Percentiles rank a stretch among this genome's conserved stretches.
Evolutionary conservation across 2,113 vertebrate genomes (phyloP).

Genomic region (Dolichotis patagonum): DNA sequence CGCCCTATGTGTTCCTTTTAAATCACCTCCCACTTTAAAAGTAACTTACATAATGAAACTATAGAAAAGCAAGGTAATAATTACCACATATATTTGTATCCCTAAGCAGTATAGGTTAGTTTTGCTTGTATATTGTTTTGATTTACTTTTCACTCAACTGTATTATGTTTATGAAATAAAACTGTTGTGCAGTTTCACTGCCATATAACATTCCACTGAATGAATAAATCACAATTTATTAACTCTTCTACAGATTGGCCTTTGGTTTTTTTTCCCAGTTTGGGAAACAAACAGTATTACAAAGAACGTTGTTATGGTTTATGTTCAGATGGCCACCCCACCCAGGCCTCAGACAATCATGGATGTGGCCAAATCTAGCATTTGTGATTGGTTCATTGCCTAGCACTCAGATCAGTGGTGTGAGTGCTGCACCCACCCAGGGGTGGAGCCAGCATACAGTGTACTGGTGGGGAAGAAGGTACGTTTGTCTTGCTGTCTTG

Average conservation of each 20-base stretch:
- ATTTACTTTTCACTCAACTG: slow-evolving; percentile 31
- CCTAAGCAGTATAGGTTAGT: not conserved
- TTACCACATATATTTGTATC: not conserved
- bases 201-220: not conserved
- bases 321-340: no score
- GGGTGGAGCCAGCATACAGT: no score
- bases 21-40: slow-evolving; percentile 2
- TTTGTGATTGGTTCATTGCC: no score
- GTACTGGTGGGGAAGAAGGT: no score
- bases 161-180: slow-evolving; percentile 3
- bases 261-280: not conserved
- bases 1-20: not conserved
- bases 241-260: slow-evolving; percentile 2
- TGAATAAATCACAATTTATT: not conserved
- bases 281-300: not conserved
- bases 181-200: not conserved
- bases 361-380: no score
- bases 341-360: no score
- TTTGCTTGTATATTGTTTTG: not conserved
- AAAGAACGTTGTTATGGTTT: slow-evolving; percentile 32
- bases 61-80: slow-evolving; percentile 42
- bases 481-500: no score
- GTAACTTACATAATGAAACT: not conserved
- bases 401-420: no score
- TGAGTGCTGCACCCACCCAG: no score